These are phyloP conservation scores for Caenorhabditis briggsae DNA, from an alignment of 1,140 invertebrate genomes.

Conservation along the genomic window DNA sequence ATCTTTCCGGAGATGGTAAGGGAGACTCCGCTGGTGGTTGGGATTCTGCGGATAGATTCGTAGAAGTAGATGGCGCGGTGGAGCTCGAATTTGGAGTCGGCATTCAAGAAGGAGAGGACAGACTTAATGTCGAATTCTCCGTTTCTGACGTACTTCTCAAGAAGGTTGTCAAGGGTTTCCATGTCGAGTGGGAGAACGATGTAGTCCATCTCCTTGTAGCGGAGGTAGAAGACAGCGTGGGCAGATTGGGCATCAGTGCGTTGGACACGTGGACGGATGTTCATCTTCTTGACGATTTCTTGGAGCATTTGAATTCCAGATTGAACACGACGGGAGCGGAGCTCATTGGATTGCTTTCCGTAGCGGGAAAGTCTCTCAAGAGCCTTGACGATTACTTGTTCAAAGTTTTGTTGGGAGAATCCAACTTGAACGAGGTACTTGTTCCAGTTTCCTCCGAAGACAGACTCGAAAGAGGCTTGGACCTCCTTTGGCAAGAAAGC, in stretches of 20 bases:
- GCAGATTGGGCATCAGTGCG: slow-evolving; percentile 53
- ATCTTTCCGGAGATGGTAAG: slow-evolving; percentile 62
- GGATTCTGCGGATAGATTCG: slow-evolving; percentile 65
- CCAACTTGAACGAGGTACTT: slow-evolving; percentile 66
- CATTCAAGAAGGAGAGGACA: slow-evolving; percentile 57
- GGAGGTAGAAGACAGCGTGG: slow-evolving; percentile 62
- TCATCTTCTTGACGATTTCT: slow-evolving; percentile 56
- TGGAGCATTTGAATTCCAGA: slow-evolving; percentile 58
- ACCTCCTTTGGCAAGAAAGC: slow-evolving; percentile 67
- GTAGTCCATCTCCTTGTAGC: slow-evolving; percentile 67
- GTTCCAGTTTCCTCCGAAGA: slow-evolving; percentile 67
- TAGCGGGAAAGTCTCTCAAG: slow-evolving; percentile 25
- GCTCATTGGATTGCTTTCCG: slow-evolving; percentile 35
- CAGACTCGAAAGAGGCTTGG: slow-evolving; percentile 56
- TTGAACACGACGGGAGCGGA: slow-evolving; percentile 41
- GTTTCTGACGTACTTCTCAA: slow-evolving; percentile 63
- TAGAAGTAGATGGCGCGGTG: slow-evolving; percentile 49
- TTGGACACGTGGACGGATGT: slow-evolving; percentile 59
- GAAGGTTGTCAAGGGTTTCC: slow-evolving; percentile 54
- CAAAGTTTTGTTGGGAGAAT: slow-evolving; percentile 67
- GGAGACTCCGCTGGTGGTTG: slow-evolving; percentile 68
- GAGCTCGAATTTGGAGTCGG: slow-evolving; percentile 34
- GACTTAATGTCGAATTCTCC: slow-evolving; percentile 63
- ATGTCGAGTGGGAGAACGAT: slow-evolving; percentile 61
- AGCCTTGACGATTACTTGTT: slow-evolving; percentile 66